A percentile compares a stretch with the other conserved stretches of the same genome.
Evolutionary conservation across 2,113 vertebrate species (phyloP).

Genomic region (Corydoras sp.): DNA sequence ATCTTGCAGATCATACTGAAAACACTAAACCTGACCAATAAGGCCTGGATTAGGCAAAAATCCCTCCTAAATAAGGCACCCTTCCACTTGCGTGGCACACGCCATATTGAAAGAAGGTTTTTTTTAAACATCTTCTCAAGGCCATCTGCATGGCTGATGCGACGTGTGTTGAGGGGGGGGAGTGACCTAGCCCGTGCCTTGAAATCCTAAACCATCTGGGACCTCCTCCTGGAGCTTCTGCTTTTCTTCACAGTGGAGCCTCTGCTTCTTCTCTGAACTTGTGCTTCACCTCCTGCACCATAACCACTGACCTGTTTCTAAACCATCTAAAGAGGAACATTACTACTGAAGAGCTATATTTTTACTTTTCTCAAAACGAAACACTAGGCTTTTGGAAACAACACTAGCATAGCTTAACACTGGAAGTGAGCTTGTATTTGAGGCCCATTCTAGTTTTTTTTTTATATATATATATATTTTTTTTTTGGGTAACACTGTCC

Average conservation of each 20-base stretch:
- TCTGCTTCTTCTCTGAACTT: conserved; percentile 9
- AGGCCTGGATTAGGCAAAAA: too few relatives aligned
- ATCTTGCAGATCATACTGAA: conserved; percentile 1
- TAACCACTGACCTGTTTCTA: conserved; percentile 39
- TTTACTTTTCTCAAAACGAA: conserved; percentile 29
- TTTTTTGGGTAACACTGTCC: conserved; percentile 55
- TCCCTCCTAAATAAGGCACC: too few relatives aligned
- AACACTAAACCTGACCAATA: background rate
- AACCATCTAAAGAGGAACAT: conserved; percentile 41
- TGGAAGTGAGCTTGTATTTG: conserved; percentile 63
- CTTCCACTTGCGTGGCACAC: background rate
- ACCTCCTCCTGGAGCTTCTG: conserved; percentile 6
- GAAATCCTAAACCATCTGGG: background rate
- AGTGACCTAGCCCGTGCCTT: background rate
- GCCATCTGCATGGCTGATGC: background rate
- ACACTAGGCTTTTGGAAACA: conserved; percentile 56
- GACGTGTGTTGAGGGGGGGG: background rate
- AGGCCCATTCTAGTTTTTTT: conserved; percentile 48
- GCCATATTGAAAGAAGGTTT: background rate
- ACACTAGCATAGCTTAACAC: conserved; percentile 70
- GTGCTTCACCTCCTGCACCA: conserved; percentile 30
- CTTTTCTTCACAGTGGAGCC: background rate
- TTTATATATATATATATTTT: conserved; percentile 35
- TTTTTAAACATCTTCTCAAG: background rate
- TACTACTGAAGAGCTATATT: conserved; percentile 64